phyloP scores from a whole-genome alignment of 1,140 invertebrate genomes.

The Holcopasites calliopsidis region DNA sequence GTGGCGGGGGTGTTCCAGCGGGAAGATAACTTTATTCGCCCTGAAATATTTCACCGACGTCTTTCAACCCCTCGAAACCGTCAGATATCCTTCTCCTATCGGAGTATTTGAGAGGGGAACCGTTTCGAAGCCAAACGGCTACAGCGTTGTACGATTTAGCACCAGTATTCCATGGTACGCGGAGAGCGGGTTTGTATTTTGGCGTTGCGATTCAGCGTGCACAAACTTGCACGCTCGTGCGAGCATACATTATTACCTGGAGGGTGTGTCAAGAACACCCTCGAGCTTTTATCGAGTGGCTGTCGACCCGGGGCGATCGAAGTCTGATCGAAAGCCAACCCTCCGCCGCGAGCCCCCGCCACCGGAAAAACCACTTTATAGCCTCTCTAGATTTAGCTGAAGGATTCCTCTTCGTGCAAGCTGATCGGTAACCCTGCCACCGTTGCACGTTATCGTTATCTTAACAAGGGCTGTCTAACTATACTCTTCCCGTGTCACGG shows the following conservation, averaged over 20 bases:
- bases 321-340: conserved; percentile 6
- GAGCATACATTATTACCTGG: conserved; percentile 46
- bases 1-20: background rate
- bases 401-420: conserved; percentile 15
- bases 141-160: background rate
- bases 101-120: no score
- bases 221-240: background rate
- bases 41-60: background rate
- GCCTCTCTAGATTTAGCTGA: conserved; percentile 28
- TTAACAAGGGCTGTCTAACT: no score
- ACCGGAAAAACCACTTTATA: conserved; percentile 26
- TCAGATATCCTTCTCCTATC: background rate
- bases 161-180: background rate
- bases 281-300: conserved; percentile 23
- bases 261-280: conserved; percentile 38
- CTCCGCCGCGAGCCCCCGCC: conserved; percentile 1
- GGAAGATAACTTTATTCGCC: background rate
- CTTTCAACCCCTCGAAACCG: background rate
- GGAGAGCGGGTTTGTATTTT: background rate
- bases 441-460: conserved; percentile 14
- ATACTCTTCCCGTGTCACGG: no score
- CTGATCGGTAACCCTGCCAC: background rate
- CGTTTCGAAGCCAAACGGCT: background rate
- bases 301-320: conserved; percentile 21
- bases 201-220: background rate